Percentiles rank a stretch among this genome's conserved stretches.
Conservation (phyloP, 2,113 vertebrate genomes). For the Cephalopterus ornatus region DNA sequence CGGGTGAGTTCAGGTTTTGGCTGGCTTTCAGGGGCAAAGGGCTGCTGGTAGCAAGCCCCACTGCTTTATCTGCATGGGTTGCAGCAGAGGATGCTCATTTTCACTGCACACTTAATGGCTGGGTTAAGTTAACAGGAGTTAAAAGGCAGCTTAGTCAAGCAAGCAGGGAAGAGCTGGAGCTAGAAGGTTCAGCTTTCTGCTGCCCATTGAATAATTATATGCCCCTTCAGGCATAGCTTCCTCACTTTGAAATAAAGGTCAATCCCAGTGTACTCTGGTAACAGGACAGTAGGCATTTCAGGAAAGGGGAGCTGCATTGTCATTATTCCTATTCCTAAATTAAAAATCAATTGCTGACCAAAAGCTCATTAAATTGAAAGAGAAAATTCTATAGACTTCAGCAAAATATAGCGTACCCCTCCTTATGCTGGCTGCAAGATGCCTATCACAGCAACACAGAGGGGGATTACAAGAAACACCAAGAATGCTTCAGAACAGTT, state of each 20-base stretch:
- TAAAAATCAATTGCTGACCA: background rate
- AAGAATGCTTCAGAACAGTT: background rate
- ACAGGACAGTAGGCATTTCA: background rate
- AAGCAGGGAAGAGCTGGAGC: background rate
- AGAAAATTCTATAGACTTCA: background rate
- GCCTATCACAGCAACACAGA: fast-evolving
- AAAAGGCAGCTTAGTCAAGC: background rate
- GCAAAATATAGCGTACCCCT: background rate
- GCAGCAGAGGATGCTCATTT: background rate
- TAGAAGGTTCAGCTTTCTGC: background rate
- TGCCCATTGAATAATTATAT: background rate
- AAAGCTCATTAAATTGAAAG: background rate
- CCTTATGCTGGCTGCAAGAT: background rate
- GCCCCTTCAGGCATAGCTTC: background rate
- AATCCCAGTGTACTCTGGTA: background rate
- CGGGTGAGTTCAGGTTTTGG: background rate
- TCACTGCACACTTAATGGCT: background rate
- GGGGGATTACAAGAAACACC: background rate
- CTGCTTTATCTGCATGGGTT: background rate
- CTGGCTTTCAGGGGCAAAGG: background rate
- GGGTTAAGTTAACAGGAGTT: background rate
- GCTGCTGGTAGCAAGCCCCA: background rate
- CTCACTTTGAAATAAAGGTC: background rate
- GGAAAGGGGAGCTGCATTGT: background rate
- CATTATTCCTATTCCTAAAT: background rate